Conservation (phyloP, 2,113 vertebrate species). For the Orientallactaga bullata region DNA sequence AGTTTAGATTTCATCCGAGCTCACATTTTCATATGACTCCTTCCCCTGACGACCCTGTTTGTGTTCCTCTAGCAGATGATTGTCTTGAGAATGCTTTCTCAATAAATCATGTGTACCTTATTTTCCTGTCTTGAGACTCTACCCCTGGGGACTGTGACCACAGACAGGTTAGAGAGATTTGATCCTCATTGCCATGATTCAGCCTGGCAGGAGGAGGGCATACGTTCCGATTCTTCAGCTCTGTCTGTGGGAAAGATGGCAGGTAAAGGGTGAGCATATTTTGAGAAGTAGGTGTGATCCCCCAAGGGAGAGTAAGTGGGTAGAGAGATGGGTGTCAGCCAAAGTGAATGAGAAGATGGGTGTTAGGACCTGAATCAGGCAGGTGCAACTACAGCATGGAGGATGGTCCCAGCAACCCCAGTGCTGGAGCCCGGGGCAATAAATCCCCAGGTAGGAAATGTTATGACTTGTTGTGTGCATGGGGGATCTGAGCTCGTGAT, state of each 20-base stretch:
- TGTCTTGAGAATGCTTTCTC: not conserved
- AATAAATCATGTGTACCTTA: not conserved
- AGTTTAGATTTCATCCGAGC: conserved; percentile 15
- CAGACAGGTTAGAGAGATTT: not conserved
- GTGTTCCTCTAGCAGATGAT: not conserved
- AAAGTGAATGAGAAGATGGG: not conserved
- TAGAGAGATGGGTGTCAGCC: no score
- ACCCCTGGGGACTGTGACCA: not conserved
- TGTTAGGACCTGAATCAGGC: not conserved
- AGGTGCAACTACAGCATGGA: not conserved
- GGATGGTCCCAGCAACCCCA: not conserved
- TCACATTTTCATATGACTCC: not conserved
- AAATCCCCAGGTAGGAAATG: not conserved
- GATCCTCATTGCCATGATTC: not conserved
- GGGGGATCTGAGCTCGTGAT: not conserved
- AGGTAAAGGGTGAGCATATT: not conserved
- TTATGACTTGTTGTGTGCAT: not conserved
- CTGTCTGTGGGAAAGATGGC: not conserved
- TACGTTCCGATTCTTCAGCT: not conserved
- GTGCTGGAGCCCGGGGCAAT: not conserved
- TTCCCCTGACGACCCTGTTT: not conserved
- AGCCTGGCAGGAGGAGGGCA: not conserved
- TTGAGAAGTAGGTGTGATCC: not conserved
- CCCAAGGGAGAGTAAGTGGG: not conserved
- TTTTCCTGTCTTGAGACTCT: not conserved